These are phyloP conservation scores for Gymnocephalus cernua DNA, from an alignment of 2,113 vertebrate species.

Conservation along the genomic window DNA sequence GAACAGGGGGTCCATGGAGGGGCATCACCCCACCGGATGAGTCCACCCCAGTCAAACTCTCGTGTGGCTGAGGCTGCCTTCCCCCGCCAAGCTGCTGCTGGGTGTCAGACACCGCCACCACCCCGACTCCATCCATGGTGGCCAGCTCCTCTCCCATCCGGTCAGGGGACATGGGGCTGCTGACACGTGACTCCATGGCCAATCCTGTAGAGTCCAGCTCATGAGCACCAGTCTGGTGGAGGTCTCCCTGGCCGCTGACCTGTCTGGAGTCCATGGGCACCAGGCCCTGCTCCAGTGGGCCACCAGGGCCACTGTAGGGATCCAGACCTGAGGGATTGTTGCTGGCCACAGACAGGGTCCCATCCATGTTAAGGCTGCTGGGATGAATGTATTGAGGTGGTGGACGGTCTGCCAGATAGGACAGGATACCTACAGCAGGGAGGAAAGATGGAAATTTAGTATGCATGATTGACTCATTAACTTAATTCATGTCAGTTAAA, in stretches of 20 bases:
- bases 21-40: conserved; percentile 90
- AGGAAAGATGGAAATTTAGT: background rate
- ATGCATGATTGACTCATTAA: background rate
- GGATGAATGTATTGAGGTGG: conserved; percentile 99
- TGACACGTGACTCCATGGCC: conserved; percentile 93
- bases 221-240: conserved; percentile 90
- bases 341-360: conserved; percentile 89
- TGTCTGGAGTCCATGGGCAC: conserved; percentile 94
- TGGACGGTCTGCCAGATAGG: conserved; percentile 97
- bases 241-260: conserved; percentile 88
- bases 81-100: conserved; percentile 86
- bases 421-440: conserved; percentile 90
- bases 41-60: conserved; percentile 87
- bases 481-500: background rate
- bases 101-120: conserved; percentile 87
- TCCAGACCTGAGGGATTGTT: conserved; percentile 91
- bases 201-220: conserved; percentile 91
- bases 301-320: conserved; percentile 89
- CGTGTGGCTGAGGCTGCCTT: conserved; percentile 86
- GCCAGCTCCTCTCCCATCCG: conserved; percentile 91
- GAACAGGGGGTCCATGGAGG: conserved; percentile 87
- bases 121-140: conserved; percentile 90
- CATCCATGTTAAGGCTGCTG: conserved; percentile 94
- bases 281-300: conserved; percentile 92
- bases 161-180: conserved; percentile 95